A percentile compares a stretch with the other conserved stretches of the same genome.
These are phyloP conservation scores for Antechinus stuartii DNA, from an alignment of 2,113 vertebrate species.

Conservation along the genomic window DNA sequence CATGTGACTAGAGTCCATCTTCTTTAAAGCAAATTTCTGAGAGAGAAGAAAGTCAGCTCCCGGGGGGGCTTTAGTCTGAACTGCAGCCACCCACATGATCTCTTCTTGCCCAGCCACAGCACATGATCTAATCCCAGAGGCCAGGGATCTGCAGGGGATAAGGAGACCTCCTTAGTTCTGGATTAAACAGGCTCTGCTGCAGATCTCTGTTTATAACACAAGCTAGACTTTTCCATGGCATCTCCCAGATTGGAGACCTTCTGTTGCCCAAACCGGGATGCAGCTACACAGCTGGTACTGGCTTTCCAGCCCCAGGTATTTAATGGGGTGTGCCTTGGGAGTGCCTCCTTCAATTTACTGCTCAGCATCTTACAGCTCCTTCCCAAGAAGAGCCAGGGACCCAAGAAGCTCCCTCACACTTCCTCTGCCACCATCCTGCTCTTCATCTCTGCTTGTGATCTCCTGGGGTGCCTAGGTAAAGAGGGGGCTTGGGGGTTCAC, in stretches of 20 bases:
- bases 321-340: constrained; percentile 89
- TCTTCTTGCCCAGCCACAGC: neutral
- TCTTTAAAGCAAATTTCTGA: neutral
- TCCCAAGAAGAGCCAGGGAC: constrained; percentile 86
- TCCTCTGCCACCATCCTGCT: constrained; percentile 92
- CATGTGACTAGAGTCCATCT: too few species aligned
- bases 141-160: constrained; percentile 73
- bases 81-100: constrained; percentile 33
- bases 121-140: constrained; percentile 54
- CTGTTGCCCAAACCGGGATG: constrained; percentile 94
- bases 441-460: constrained; percentile 92
- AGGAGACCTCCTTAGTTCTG: constrained; percentile 69
- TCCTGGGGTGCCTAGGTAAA: constrained; percentile 93
- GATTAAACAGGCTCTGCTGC: constrained; percentile 48
- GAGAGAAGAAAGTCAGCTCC: neutral
- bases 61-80: neutral
- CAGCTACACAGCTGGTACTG: constrained; percentile 91
- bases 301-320: constrained; percentile 91
- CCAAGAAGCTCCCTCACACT: constrained; percentile 84
- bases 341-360: constrained; percentile 86
- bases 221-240: constrained; percentile 85
- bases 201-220: constrained; percentile 58
- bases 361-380: constrained; percentile 90
- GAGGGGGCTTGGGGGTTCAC: accelerated
- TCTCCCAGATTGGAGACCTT: constrained; percentile 96